These are phyloP conservation scores for Centropristis striata DNA, from an alignment of 2,113 vertebrate genomes.

Conservation along the genomic window DNA sequence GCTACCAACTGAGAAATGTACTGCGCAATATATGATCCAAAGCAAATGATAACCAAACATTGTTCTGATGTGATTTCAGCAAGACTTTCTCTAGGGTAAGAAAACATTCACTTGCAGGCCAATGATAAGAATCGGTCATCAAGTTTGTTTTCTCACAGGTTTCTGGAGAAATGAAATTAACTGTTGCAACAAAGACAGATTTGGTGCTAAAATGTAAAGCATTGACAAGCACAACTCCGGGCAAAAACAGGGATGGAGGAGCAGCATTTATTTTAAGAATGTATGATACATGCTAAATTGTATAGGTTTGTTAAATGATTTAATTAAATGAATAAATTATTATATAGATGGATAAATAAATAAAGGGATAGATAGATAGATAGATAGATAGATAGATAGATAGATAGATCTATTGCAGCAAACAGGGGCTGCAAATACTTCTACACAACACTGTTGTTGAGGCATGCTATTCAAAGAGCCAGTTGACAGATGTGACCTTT, in stretches of 20 bases:
- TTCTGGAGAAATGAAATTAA: too few relatives aligned
- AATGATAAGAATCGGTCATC: slow-evolving; percentile 20
- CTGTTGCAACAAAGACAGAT: too few relatives aligned
- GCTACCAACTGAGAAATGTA: neutral
- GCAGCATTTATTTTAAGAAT: neutral
- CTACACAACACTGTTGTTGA: neutral
- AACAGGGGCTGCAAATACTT: neutral
- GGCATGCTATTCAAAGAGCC: neutral
- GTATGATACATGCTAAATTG: too few relatives aligned
- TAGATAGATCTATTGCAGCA: neutral
- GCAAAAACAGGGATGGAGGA: neutral
- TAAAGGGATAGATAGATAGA: too few relatives aligned
- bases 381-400: too few relatives aligned
- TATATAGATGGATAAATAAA: too few relatives aligned
- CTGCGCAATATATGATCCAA: neutral
- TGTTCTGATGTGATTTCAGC: neutral
- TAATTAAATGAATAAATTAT: too few relatives aligned
- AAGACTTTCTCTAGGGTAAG: neutral
- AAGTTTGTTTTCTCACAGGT: slow-evolving; percentile 20
- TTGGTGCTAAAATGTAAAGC: neutral
- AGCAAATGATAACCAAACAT: neutral
- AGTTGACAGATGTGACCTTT: neutral
- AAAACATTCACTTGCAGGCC: neutral
- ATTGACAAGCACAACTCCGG: neutral
- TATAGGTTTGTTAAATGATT: too few relatives aligned